Evolutionary conservation across 2,797 vertebrate species (phyloP).

Genomic region (Chiloscyllium punctatum): DNA sequence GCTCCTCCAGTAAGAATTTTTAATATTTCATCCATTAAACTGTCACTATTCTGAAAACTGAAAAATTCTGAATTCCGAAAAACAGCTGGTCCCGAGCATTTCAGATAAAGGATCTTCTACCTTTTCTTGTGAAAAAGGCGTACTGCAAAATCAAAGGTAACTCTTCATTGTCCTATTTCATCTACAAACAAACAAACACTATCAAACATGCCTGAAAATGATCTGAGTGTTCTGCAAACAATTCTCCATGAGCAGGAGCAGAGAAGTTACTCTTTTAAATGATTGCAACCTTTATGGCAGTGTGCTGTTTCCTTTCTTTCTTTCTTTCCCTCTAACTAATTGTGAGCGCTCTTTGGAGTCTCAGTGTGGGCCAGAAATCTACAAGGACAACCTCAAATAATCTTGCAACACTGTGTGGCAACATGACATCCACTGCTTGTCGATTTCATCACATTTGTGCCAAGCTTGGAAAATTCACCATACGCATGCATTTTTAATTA

Average conservation of each 20-base stretch:
- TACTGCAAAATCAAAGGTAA: background rate
- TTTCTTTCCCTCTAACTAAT: background rate
- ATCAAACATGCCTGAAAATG: background rate
- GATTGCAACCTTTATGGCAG: background rate
- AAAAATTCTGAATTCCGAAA: too few species aligned
- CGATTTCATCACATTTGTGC: background rate
- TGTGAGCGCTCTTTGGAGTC: background rate
- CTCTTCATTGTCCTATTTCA: background rate
- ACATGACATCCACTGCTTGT: background rate
- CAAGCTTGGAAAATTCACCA: background rate
- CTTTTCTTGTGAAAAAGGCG: background rate
- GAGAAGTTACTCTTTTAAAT: background rate
- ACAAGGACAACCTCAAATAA: background rate
- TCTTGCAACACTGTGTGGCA: background rate
- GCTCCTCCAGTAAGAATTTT: too few species aligned
- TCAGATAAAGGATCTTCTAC: too few species aligned
- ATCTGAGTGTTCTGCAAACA: background rate
- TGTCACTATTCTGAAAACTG: too few species aligned
- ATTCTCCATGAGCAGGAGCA: background rate
- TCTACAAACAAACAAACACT: background rate
- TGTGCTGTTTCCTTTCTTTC: background rate
- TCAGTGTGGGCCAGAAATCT: background rate
- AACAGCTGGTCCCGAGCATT: too few species aligned
- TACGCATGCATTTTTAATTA: background rate
- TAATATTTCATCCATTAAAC: too few species aligned